Conservation (phyloP, 2,888 invertebrate genomes). For the Mythimna vitellina region DNA sequence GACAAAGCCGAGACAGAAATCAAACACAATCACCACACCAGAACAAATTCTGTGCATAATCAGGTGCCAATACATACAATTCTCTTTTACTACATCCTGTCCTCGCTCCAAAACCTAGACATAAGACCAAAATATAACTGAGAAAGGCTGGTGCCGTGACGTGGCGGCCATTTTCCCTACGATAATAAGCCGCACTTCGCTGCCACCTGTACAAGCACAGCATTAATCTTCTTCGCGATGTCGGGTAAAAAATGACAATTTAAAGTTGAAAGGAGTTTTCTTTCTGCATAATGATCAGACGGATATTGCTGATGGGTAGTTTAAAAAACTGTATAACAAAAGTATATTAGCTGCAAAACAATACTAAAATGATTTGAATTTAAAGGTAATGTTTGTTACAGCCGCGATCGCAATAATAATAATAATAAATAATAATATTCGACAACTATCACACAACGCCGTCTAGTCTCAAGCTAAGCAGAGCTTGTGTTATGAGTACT, state of each 20-base stretch:
- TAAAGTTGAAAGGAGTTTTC: conserved; percentile 43
- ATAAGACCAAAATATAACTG: conserved; percentile 39
- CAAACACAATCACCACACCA: too few species aligned
- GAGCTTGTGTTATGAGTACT: too few species aligned
- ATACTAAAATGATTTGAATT: too few species aligned
- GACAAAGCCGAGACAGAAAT: too few species aligned
- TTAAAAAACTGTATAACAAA: conserved; percentile 28
- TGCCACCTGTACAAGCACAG: conserved; percentile 54
- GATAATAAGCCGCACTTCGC: conserved; percentile 54
- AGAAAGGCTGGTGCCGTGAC: conserved; percentile 43
- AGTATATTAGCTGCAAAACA: background rate
- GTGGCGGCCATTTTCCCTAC: conserved; percentile 48
- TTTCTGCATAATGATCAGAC: conserved; percentile 48
- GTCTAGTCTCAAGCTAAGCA: too few species aligned
- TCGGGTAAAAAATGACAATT: conserved; percentile 51
- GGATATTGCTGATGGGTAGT: conserved; percentile 35
- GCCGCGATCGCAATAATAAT: too few species aligned
- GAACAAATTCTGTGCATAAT: background rate
- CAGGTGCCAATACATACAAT: background rate
- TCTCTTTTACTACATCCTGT: background rate
- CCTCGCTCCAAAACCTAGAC: conserved; percentile 8
- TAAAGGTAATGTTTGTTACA: too few species aligned
- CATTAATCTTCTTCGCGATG: conserved; percentile 59
- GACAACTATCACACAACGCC: too few species aligned
- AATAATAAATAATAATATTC: too few species aligned